Percentiles rank a stretch among this genome's conserved stretches.
These are phyloP conservation scores for Bryconaethiops microstoma DNA, from an alignment of 2,797 vertebrate genomes.

Conservation along the genomic window DNA sequence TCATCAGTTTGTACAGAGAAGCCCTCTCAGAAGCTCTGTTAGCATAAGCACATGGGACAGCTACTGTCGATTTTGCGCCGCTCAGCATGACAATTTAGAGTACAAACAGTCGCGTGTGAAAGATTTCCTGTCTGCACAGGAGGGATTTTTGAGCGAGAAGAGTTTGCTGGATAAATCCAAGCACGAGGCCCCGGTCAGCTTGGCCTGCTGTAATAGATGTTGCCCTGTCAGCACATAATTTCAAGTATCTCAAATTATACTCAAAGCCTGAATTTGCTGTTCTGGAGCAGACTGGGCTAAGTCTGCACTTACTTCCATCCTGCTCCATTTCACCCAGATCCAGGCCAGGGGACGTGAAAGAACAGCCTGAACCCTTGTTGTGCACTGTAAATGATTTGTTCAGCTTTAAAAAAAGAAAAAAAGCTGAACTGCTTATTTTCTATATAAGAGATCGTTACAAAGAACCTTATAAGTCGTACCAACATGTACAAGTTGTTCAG, in stretches of 20 bases:
- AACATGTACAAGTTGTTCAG: too few relatives aligned
- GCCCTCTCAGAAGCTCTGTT: background rate
- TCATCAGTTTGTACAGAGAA: background rate
- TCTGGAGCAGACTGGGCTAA: slow-evolving; percentile 31
- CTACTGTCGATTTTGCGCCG: background rate
- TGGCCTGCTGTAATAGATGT: slow-evolving; percentile 40
- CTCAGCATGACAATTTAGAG: background rate
- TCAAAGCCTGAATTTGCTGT: slow-evolving; percentile 26
- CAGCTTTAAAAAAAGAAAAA: background rate
- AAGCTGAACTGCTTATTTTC: too few relatives aligned
- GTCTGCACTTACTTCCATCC: slow-evolving; percentile 3
- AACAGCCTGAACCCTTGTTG: background rate
- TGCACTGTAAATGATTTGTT: background rate
- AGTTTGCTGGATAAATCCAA: slow-evolving; percentile 32
- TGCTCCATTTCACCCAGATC: slow-evolving; percentile 20
- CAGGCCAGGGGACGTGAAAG: slow-evolving; percentile 16
- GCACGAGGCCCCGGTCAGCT: slow-evolving; percentile 23
- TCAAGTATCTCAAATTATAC: slow-evolving; percentile 42
- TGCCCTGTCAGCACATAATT: slow-evolving; percentile 36
- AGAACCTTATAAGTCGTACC: too few relatives aligned
- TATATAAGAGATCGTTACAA: too few relatives aligned
- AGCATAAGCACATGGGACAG: background rate
- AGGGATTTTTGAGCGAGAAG: slow-evolving; percentile 24
- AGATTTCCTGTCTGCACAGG: slow-evolving; percentile 13
- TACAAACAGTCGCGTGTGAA: background rate